Conservation (phyloP, 2,888 invertebrate species). For the Mythimna vitellina region DNA sequence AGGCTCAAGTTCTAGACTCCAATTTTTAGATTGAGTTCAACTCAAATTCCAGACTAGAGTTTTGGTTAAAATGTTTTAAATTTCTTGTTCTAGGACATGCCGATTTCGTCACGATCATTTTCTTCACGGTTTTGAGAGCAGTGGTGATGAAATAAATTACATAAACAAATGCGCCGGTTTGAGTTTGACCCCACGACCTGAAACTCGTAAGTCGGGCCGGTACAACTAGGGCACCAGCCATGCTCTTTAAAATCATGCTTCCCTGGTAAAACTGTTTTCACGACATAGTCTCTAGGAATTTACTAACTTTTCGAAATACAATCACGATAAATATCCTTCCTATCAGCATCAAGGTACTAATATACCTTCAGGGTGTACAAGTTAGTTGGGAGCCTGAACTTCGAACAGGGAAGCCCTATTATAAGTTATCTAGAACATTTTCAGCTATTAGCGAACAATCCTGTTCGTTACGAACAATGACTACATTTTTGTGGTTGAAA, state of each 20-base stretch:
- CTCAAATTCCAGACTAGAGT: no score
- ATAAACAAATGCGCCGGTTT: no score
- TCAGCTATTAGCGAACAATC: slow-evolving; percentile 52
- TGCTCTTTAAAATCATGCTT: background rate
- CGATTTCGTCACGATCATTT: no score
- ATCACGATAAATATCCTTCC: background rate
- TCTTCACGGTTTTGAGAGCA: no score
- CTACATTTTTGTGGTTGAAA: slow-evolving; percentile 15
- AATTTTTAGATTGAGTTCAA: no score
- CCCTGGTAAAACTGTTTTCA: background rate
- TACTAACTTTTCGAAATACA: background rate
- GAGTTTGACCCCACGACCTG: background rate
- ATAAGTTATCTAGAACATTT: slow-evolving; percentile 61
- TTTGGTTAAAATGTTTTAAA: no score
- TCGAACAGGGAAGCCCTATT: slow-evolving; percentile 42
- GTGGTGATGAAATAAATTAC: no score
- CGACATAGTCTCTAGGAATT: background rate
- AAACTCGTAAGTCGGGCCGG: background rate
- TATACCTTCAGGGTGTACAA: slow-evolving; percentile 26
- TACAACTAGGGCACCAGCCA: no score
- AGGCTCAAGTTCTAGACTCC: no score
- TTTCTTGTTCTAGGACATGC: no score
- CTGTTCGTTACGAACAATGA: slow-evolving; percentile 41
- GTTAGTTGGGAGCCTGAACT: slow-evolving; percentile 35
- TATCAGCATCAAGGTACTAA: slow-evolving; percentile 30